phyloP scores from a whole-genome alignment of 2,888 invertebrate genomes.

The Acleris emargana region DNA sequence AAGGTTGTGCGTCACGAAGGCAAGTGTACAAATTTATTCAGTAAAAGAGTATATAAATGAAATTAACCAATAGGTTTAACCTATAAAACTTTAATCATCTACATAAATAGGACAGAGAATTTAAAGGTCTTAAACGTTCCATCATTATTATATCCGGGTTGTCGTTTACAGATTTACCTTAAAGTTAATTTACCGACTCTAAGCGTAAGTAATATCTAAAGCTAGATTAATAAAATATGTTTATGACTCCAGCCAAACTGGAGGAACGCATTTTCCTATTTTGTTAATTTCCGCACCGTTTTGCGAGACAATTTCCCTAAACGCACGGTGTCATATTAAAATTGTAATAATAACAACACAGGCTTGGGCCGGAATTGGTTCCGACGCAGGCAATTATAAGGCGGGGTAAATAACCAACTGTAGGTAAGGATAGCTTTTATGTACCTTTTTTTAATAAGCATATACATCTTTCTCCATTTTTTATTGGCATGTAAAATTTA shows the following conservation, averaged over 20 bases:
- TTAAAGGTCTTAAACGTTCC: not conserved
- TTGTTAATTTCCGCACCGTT: constrained; percentile 29
- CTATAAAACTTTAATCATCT: too few species aligned
- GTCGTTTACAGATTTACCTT: not conserved
- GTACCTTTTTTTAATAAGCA: too few species aligned
- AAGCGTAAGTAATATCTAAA: constrained; percentile 6
- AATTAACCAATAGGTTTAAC: too few species aligned
- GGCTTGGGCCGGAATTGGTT: constrained; percentile 5
- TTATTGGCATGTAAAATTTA: too few species aligned
- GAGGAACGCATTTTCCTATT: constrained; percentile 17
- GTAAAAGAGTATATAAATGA: too few species aligned
- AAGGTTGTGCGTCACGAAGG: too few species aligned
- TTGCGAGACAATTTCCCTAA: constrained; percentile 27
- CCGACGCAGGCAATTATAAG: constrained; percentile 7
- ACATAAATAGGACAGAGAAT: too few species aligned
- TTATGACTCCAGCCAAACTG: constrained; percentile 5
- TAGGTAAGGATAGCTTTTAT: too few species aligned
- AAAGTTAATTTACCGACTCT: not conserved
- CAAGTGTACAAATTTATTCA: too few species aligned
- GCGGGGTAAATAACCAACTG: too few species aligned
- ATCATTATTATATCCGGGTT: not conserved
- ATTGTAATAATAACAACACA: constrained; percentile 24
- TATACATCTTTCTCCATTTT: too few species aligned
- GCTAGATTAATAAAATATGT: constrained; percentile 11
- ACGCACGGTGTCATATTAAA: constrained; percentile 21